phyloP scores from a whole-genome alignment of 2,888 invertebrate species.

The Xanthorhoe designata region DNA sequence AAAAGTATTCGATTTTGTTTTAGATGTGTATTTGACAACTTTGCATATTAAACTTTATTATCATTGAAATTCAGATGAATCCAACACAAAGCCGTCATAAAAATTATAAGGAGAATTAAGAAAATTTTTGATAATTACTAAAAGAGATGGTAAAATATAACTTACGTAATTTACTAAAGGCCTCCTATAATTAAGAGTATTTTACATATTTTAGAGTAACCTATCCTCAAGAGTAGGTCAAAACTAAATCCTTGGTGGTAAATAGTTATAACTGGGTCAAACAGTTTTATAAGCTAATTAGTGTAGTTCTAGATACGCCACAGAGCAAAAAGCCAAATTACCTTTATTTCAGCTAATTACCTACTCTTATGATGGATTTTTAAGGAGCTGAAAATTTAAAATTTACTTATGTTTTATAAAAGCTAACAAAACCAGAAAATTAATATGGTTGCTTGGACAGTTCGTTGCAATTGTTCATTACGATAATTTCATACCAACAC shows the following conservation, averaged over 20 bases:
- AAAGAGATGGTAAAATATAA: no score
- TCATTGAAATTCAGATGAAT: no score
- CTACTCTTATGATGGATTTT: not conserved
- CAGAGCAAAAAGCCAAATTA: not conserved
- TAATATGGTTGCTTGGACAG: not conserved
- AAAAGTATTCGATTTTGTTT: not conserved
- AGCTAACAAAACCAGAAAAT: not conserved
- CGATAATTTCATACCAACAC: conserved; percentile 10
- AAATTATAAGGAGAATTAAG: no score
- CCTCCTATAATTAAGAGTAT: no score
- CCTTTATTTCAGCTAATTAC: not conserved
- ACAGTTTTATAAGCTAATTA: not conserved
- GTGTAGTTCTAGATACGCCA: not conserved
- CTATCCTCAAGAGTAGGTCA: not conserved
- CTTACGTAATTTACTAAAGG: no score
- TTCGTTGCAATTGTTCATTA: not conserved
- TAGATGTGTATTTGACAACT: not conserved
- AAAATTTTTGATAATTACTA: no score
- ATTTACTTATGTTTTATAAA: no score
- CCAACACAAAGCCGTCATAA: no score
- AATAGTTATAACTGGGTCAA: not conserved
- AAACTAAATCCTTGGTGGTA: not conserved
- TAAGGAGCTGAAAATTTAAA: not conserved
- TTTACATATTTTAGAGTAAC: not conserved
- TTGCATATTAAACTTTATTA: no score